These are phyloP conservation scores for Cuculus canorus DNA, from an alignment of 2,797 vertebrate species.

Conservation along the genomic window DNA sequence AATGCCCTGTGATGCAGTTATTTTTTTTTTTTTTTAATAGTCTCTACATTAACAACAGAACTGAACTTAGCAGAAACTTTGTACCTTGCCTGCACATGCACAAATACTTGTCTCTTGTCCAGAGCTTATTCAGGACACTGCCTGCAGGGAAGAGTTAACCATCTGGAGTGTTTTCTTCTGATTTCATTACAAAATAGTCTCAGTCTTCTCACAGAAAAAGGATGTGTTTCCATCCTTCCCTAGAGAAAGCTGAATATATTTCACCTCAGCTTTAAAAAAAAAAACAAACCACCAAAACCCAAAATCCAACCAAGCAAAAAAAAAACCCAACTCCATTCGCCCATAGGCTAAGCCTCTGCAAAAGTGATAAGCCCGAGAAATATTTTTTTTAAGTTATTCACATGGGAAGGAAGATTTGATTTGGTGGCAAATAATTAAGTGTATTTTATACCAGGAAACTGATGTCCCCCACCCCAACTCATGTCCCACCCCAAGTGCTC, in stretches of 20 bases:
- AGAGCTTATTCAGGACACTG: constrained; percentile 13
- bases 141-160: constrained; percentile 44
- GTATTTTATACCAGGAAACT: not conserved
- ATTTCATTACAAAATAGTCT: constrained; percentile 20
- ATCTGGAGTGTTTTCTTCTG: not conserved
- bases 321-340: not conserved
- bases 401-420: not conserved
- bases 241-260: not conserved
- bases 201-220: not conserved
- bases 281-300: not conserved
- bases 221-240: not conserved
- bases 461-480: not conserved
- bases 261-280: not conserved
- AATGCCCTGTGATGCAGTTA: not conserved
- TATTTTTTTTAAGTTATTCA: not conserved
- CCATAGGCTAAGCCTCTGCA: not conserved
- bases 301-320: not conserved
- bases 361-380: not conserved
- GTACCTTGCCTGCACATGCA: constrained; percentile 36
- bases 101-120: not conserved
- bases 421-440: constrained; percentile 19
- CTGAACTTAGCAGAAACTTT: constrained; percentile 29
- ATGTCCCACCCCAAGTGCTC: constrained; percentile 47
- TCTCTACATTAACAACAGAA: not conserved
- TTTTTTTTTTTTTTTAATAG: constrained; percentile 22